phyloP scores from a whole-genome alignment of 2,888 invertebrate species.

The Plemyria rubiginata region DNA sequence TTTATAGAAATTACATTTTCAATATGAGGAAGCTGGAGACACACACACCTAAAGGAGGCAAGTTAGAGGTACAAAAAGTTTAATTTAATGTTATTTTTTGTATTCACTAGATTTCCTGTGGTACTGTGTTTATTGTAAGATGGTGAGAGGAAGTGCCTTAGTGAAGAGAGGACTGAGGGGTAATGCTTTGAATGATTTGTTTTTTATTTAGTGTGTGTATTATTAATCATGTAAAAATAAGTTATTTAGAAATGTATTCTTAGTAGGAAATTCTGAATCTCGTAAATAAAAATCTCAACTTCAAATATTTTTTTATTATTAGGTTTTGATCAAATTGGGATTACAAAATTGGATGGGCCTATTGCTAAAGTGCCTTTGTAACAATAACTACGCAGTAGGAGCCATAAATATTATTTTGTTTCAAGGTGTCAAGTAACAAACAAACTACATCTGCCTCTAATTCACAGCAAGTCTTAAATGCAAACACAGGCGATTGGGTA shows the following conservation, averaged over 20 bases:
- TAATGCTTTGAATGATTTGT: conserved; percentile 31
- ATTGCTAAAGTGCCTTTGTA: no score
- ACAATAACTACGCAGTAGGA: no score
- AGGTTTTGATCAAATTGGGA: not conserved
- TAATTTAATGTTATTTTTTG: not conserved
- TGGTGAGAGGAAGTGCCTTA: conserved; percentile 56
- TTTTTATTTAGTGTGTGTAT: conserved; percentile 2
- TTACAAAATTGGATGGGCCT: no score
- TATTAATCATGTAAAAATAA: not conserved
- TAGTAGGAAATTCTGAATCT: conserved; percentile 22
- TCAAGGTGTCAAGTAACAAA: no score
- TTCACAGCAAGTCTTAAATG: no score
- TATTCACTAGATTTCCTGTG: not conserved
- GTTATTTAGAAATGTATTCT: not conserved
- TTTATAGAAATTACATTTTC: no score
- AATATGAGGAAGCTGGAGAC: no score
- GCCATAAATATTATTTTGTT: no score
- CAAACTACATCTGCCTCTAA: no score
- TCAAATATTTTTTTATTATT: conserved; percentile 20
- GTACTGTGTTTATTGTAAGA: conserved; percentile 13
- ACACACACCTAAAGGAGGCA: no score
- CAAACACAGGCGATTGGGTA: no score
- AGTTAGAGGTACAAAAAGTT: conserved; percentile 8
- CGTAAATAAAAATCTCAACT: conserved; percentile 32
- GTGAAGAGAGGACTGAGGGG: conserved; percentile 44